Evolutionary conservation across 1,140 invertebrate genomes (phyloP), one percentile per base, ranked within the genome.

Genomic region (Zaprionus camerounensis): DNA sequence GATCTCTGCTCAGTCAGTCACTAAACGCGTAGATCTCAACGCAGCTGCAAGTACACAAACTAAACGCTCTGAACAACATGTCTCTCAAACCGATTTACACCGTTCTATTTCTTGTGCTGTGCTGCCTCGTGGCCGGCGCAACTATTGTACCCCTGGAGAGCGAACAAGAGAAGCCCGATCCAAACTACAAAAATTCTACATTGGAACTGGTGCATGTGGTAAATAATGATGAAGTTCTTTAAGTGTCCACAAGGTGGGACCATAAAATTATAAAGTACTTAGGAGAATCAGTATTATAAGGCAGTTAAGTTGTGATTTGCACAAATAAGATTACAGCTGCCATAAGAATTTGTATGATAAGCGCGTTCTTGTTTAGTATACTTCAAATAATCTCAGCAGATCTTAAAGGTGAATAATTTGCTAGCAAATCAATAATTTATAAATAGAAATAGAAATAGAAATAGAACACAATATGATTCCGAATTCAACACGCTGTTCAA

Each of bases 171-270:
- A 53, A 70, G 12, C n/a, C 24, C 5, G 36, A 62, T 36, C 15
- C 38, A 46, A 13, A 12, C 34, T 5, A 31, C 7, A 20, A 22
- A 51, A 77, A 72, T 26, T 84, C 84, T 5, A 83, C 75, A 17
- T 17, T 88, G 51, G 71, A 81, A 65, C 67, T 88, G 24, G 84
- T 88, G 26, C 85, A 88, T 64, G 67, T 88, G 84, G 84, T 88
- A 84, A 88, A 59, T 64, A 57, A 51, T 49, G 9, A 9, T 36
- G 9, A 53, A 55, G 12, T 44, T 41, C 36, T 31, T 13, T 58
- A 20, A 31, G 15, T 44, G 15, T n/a, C 0, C 5, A 6, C 5
- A 6, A n/a, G 22, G 15, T 13, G 36, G 74, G 61, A 74, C 80
- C 65, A 24, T 44, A 53, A 74, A 82, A 82, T 70, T 62, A 28